These are phyloP conservation scores for Agriopis aurantiaria DNA, from an alignment of 2,888 invertebrate genomes.

Conservation along the genomic window DNA sequence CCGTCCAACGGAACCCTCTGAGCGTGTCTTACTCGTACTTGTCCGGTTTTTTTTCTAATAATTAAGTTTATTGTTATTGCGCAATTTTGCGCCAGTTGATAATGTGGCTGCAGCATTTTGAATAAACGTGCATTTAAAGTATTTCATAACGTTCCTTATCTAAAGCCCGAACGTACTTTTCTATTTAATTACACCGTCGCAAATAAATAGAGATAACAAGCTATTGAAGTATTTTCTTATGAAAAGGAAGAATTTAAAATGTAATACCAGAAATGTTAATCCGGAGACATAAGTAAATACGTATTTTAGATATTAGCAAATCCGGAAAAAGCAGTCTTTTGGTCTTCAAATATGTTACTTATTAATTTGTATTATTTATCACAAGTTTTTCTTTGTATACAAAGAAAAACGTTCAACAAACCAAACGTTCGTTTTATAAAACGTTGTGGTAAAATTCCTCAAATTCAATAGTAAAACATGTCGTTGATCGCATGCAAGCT, in stretches of 20 bases:
- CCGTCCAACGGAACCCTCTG: no score
- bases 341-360: not conserved
- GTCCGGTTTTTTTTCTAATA: no score
- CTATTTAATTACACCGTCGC: slow-evolving; percentile 22
- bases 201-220: slow-evolving; percentile 20
- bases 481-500: no score
- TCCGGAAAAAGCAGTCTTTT: not conserved
- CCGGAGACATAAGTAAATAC: not conserved
- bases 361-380: not conserved
- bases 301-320: not conserved
- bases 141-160: slow-evolving; percentile 25
- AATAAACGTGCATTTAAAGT: slow-evolving; percentile 14
- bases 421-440: no score
- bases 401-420: no score
- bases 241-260: slow-evolving; percentile 12
- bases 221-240: slow-evolving; percentile 10
- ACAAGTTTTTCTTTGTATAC: not conserved
- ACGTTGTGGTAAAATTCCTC: no score
- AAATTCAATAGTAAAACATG: no score
- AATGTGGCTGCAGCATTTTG: not conserved
- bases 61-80: no score
- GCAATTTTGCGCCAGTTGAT: not conserved
- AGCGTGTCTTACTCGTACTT: no score
- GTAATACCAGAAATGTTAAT: slow-evolving; percentile 26
- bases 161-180: slow-evolving; percentile 22